Evolutionary conservation across 2,888 invertebrate species (phyloP).

Genomic region (Hyposoter didymator): DNA sequence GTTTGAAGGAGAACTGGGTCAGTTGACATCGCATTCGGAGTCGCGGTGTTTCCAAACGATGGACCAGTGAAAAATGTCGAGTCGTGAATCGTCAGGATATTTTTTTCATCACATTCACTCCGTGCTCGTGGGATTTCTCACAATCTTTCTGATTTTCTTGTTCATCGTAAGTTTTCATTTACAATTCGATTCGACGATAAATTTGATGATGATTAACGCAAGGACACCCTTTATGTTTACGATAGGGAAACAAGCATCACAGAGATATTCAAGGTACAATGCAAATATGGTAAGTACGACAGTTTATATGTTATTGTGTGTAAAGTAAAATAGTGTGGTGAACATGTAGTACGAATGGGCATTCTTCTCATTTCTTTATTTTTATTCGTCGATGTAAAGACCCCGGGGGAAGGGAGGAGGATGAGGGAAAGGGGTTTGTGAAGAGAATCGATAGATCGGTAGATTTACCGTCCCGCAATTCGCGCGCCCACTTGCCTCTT

Average conservation of each 20-base stretch:
- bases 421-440: neutral
- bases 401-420: constrained; percentile 7
- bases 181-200: neutral
- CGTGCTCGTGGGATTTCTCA: neutral
- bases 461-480: constrained; percentile 54
- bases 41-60: neutral
- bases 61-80: neutral
- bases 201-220: neutral
- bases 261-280: constrained; percentile 35
- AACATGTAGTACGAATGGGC: constrained; percentile 32
- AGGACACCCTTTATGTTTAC: constrained; percentile 23
- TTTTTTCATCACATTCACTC: neutral
- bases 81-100: neutral
- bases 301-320: constrained; percentile 52
- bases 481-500: constrained; percentile 61
- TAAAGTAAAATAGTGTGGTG: constrained; percentile 37
- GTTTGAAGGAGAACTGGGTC: neutral
- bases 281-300: constrained; percentile 52
- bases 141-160: neutral
- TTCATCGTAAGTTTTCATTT: neutral
- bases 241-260: constrained; percentile 19
- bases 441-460: constrained; percentile 61
- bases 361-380: constrained; percentile 5
- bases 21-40: neutral
- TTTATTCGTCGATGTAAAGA: constrained; percentile 15